A percentile compares a stretch with the other conserved stretches of the same genome.
These are phyloP conservation scores for Vimba vimba DNA, from an alignment of 2,113 vertebrate genomes.

Conservation along the genomic window DNA sequence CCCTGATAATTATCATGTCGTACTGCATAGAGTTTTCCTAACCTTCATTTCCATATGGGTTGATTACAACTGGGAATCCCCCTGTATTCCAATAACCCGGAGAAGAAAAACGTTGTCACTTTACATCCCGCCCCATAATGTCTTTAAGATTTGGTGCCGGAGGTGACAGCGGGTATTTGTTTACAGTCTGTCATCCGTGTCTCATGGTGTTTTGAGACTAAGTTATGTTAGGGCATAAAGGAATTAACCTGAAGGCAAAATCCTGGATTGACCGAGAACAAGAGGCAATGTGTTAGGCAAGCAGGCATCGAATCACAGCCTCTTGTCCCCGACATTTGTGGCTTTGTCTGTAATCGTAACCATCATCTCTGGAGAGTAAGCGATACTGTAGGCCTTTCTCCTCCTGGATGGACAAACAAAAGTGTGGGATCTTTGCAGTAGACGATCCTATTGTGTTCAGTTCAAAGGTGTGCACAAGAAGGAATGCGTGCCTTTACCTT, in stretches of 20 bases:
- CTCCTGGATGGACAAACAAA: conserved; percentile 76
- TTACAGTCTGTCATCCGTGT: conserved; percentile 42
- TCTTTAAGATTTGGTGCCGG: conserved; percentile 21
- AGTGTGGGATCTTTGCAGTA: conserved; percentile 73
- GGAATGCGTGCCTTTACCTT: conserved; percentile 71
- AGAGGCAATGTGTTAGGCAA: conserved; percentile 54
- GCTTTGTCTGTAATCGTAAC: conserved; percentile 75
- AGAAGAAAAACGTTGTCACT: conserved; percentile 22
- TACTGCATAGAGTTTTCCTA: no score
- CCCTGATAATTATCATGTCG: not conserved
- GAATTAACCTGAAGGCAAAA: conserved; percentile 45
- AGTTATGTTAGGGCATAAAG: conserved; percentile 42
- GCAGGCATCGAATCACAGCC: conserved; percentile 55
- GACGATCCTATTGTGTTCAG: conserved; percentile 77
- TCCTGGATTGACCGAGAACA: conserved; percentile 49
- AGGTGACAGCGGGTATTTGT: conserved; percentile 50
- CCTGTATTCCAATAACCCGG: conserved; percentile 7
- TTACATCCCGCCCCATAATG: conserved; percentile 33
- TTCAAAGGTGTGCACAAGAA: conserved; percentile 78
- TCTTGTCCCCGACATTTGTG: conserved; percentile 46
- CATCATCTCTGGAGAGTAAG: conserved; percentile 61
- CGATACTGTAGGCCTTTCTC: conserved; percentile 67
- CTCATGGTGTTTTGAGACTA: conserved; percentile 44
- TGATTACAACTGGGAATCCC: conserved; percentile 17
- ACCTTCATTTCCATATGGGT: conserved; percentile 18